Base-by-base conservation (phyloP, 2,797 vertebrate species). In the Acanthurus tractus region DNA sequence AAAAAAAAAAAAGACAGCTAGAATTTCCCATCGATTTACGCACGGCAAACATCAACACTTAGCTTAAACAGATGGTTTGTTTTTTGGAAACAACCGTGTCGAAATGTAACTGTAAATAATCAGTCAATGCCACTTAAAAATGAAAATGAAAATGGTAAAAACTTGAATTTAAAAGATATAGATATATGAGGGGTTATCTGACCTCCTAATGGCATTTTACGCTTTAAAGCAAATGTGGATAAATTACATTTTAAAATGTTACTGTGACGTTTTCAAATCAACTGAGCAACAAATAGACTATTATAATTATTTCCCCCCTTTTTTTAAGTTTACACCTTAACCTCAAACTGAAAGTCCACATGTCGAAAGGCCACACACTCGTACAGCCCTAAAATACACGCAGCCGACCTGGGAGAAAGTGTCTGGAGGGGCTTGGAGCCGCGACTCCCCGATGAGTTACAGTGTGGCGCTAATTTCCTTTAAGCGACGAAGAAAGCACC, bases 391-490 rank as follows among this genome's bases (percentile, higher is more conserved):
- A 86, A 91, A 92, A 87, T 84, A 82, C 82, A 80, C 79, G 83
- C 75, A 66, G 88, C 63, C 74, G 90, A 88, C 74, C 78, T 66
- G 68, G 62, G 78, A 73, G 78, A 86, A 82, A 81, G 86, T 83
- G 79, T 69, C 63, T 50, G 50, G 7, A 13, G 42, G 76, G 59
- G 18, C 55, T 52, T 2, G 52, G 83, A 62, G 78, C 74, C 59
- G 77, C 63, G 88, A 78, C 89, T 90, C 93, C 93, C 91, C 50
- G 82, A 74, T 70, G 92, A 80, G 91, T 81, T 80, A 74, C 90
- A 85, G 81, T 79, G 83, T 82, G 74, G 78, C 54, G 85, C 90
- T 91, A 88, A 94, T 93, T 91, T 92, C 78, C 79, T 82, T 59
- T 46, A 82, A 88, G 78, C 81, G 78, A 76, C 57, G 52, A 77